phyloP scores from a whole-genome alignment of 2,888 invertebrate genomes.

The Rhagonycha fulva region DNA sequence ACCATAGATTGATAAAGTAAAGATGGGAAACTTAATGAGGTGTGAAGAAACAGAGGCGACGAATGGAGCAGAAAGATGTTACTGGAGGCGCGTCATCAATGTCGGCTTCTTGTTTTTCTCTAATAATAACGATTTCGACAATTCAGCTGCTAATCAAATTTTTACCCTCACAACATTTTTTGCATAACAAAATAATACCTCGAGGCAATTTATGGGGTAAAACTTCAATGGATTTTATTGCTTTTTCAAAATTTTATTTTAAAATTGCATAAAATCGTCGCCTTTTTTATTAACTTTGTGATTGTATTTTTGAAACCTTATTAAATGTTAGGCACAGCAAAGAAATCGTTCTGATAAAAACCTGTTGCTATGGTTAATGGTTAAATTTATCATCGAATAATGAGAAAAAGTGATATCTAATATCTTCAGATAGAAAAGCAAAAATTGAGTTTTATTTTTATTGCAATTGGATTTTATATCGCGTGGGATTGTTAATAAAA shows the following conservation, averaged over 20 bases:
- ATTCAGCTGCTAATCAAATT: conserved; percentile 6
- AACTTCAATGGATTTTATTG: neutral
- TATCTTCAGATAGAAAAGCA: neutral
- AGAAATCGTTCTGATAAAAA: neutral
- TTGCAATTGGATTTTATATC: neutral
- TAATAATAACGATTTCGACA: conserved; percentile 25
- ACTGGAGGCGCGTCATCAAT: conserved; percentile 22
- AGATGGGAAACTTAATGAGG: conserved; percentile 53
- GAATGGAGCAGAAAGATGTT: conserved; percentile 49
- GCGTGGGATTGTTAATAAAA: neutral
- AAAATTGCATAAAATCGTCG: neutral
- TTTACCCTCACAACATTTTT: neutral
- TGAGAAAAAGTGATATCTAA: neutral
- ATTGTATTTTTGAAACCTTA: neutral
- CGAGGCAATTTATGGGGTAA: neutral
- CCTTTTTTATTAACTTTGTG: neutral
- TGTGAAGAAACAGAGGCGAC: conserved; percentile 52
- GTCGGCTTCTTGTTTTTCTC: conserved; percentile 22
- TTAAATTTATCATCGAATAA: neutral
- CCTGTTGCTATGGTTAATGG: neutral
- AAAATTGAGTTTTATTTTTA: neutral
- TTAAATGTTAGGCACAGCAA: neutral
- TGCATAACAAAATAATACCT: neutral
- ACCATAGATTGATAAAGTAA: conserved; percentile 52
- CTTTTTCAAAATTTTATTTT: neutral